Conservation (phyloP, 1,140 invertebrate species). For the Pinna nobilis region DNA sequence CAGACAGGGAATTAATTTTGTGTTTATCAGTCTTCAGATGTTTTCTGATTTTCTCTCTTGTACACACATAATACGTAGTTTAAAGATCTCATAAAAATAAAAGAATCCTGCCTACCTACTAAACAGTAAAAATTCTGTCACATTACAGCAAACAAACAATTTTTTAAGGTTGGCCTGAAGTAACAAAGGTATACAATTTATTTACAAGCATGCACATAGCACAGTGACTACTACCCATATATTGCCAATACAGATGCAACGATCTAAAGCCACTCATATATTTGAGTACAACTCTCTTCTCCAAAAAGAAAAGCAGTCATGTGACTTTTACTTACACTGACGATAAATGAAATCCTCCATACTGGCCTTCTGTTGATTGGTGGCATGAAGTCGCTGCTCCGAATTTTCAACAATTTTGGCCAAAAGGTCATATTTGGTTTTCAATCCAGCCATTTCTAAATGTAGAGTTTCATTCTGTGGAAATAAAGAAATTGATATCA, state of each 20-base stretch:
- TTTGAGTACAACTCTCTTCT: not conserved
- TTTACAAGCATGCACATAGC: too few species aligned
- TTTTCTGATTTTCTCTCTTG: too few species aligned
- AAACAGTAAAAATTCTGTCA: too few species aligned
- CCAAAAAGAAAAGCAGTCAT: not conserved
- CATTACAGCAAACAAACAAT: not conserved
- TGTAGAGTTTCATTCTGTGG: conserved; percentile 40
- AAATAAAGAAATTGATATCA: conserved; percentile 2
- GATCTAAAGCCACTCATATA: not conserved
- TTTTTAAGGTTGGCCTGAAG: too few species aligned
- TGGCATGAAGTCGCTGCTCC: conserved; percentile 41
- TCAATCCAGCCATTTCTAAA: conserved; percentile 31
- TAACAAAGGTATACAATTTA: too few species aligned
- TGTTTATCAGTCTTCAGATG: too few species aligned
- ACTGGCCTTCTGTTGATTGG: conserved; percentile 44
- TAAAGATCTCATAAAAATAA: too few species aligned
- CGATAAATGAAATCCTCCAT: conserved; percentile 43
- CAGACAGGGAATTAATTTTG: too few species aligned
- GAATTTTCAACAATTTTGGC: conserved; percentile 37
- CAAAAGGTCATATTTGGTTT: conserved; percentile 42
- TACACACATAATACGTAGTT: too few species aligned
- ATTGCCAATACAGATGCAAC: not conserved
- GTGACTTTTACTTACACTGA: conserved; percentile 42
- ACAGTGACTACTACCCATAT: conserved; percentile 4
- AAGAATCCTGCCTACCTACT: too few species aligned